A percentile compares a stretch with the other conserved stretches of the same genome.
Conservation (phyloP, 2,797 vertebrate species). For the Eutrigla gurnardus region DNA sequence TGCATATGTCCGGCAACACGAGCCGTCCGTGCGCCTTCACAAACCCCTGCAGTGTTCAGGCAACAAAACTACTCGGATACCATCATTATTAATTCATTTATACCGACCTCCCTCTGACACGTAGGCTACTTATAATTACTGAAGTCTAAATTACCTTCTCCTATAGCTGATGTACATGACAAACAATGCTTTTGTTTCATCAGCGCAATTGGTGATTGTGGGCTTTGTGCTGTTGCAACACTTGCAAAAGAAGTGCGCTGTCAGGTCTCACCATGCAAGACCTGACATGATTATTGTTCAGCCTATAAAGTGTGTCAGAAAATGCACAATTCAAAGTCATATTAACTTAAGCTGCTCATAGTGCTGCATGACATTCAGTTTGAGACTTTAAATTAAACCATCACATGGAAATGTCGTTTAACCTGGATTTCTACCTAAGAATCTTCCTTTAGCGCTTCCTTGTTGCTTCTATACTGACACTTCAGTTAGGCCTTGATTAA, state of each 20-base stretch:
- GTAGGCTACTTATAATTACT: not conserved
- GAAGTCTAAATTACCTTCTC: not conserved
- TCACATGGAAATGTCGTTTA: not conserved
- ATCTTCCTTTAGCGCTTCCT: not conserved
- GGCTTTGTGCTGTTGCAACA: constrained; percentile 11
- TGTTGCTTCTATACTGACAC: not conserved
- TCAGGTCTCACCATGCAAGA: not conserved
- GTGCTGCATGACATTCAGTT: not conserved
- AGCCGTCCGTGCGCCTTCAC: not conserved
- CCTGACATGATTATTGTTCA: constrained; percentile 19
- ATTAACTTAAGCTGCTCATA: not conserved
- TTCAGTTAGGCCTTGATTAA: not conserved
- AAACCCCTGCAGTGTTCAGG: not conserved
- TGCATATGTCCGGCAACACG: not conserved
- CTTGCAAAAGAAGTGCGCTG: not conserved
- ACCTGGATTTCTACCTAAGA: not conserved
- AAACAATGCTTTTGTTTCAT: not conserved
- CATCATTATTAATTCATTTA: not conserved
- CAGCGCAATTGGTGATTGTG: constrained; percentile 2
- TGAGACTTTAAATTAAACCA: not conserved
- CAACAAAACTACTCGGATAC: not conserved
- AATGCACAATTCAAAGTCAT: constrained; percentile 12
- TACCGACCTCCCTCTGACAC: not conserved
- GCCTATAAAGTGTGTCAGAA: not conserved
- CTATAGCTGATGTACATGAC: not conserved